Evolutionary conservation across 2,888 invertebrate species (phyloP), one percentile per base, ranked within the genome.

Genomic region (Tetanocera ferruginea): DNA sequence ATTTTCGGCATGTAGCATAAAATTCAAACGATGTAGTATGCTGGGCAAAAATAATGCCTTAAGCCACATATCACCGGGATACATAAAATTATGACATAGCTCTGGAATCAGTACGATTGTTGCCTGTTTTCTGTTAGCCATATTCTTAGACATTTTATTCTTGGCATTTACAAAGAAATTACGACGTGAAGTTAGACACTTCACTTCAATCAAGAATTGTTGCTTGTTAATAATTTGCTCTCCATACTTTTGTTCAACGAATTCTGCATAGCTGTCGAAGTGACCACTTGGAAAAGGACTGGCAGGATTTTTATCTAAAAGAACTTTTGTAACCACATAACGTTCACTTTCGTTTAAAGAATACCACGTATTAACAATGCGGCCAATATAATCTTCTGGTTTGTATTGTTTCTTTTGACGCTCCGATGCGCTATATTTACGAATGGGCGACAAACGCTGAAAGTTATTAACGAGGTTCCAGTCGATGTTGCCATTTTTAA

Each of bases 301-400:
- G 5, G 88, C 73, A 0, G 96, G 94, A 5, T 91, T 93, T 85
- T 93, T 87, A 81, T 95, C 91, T 11, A 92, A 90, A 60, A 93
- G 91, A 6, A 96, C 93, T 84, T 92, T 91, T 0, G 94, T 93
- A 0, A 96, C 95, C 34, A 96, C 89, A 86, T 95, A 95, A 28
- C 91, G 91, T 69, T 88, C 87, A 67, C 91, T 89, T 1, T 91
- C 90, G 17, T 85, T 88, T 14, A 89, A 89, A 82, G 94, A 91
- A 88, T 98, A 98, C 93, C 95, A 97, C 0, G 98, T 98, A 79
- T 94, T 93, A 0, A 99, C 95, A 0, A 99, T 93, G 62, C 93
- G 92, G 82, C 94, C 91, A 37, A 93, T 90, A 87, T 94, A 97
- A 25, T 91, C 91, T 52, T 93, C 92, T 11, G 91, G 88, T 0